Evolutionary conservation across 2,797 vertebrate species (phyloP).

Genomic region (Ptychadena robeensis): DNA sequence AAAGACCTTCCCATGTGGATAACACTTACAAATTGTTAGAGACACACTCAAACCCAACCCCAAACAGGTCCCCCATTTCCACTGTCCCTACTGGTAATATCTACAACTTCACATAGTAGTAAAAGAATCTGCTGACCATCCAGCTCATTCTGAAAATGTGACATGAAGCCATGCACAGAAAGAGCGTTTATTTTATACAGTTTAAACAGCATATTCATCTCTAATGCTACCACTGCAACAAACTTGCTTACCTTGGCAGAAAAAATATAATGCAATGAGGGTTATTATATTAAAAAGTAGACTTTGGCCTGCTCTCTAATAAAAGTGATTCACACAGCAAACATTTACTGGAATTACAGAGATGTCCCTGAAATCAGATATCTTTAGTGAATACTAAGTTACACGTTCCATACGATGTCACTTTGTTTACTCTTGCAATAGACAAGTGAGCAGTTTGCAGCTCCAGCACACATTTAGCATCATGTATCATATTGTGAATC

Average conservation of each 20-base stretch:
- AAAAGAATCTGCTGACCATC: not conserved
- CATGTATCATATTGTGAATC: conserved; percentile 3
- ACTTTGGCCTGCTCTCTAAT: not conserved
- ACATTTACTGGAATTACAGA: not conserved
- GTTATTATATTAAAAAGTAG: not conserved
- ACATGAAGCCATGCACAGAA: not conserved
- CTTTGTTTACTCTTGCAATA: not conserved
- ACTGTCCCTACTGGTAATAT: no score
- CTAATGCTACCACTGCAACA: not conserved
- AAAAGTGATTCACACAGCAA: not conserved
- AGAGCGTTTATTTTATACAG: not conserved
- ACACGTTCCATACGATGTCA: not conserved
- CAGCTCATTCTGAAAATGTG: not conserved
- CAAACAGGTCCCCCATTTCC: no score
- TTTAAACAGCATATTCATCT: not conserved
- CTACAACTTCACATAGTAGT: no score
- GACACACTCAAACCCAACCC: no score
- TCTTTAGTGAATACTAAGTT: not conserved
- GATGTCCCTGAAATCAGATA: not conserved
- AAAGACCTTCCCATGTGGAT: no score
- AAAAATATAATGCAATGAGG: not conserved
- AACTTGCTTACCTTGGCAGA: not conserved
- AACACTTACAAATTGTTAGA: no score
- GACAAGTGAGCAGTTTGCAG: conserved; percentile 8
- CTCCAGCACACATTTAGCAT: conserved; percentile 8